phyloP scores from a whole-genome alignment of 1,140 invertebrate species.

The Nephila pilipes region DNA sequence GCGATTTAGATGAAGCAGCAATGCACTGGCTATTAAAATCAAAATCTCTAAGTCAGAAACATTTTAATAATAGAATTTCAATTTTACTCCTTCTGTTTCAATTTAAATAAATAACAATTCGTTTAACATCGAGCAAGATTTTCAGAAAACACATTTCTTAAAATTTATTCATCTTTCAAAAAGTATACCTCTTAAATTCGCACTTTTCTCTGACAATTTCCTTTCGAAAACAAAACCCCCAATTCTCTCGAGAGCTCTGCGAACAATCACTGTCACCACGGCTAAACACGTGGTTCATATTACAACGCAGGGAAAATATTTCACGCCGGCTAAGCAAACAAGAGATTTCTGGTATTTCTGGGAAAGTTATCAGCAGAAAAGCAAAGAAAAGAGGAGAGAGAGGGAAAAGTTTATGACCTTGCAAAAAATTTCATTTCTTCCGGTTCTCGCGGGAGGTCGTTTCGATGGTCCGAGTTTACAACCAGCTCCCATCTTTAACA shows the following conservation, averaged over 20 bases:
- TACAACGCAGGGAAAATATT: not conserved
- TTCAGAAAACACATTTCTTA: no score
- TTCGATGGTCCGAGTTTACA: not conserved
- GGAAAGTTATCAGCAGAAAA: not conserved
- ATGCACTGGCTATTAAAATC: no score
- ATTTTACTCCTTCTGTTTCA: no score
- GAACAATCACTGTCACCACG: not conserved
- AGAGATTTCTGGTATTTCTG: not conserved
- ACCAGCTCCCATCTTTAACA: not conserved
- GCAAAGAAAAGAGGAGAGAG: not conserved
- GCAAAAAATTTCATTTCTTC: constrained; percentile 20
- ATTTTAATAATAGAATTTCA: no score
- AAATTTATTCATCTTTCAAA: not conserved
- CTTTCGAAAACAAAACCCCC: not conserved
- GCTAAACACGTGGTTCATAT: not conserved
- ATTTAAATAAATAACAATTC: no score
- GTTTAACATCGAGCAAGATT: no score
- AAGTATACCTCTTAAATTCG: not conserved
- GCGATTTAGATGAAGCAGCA: no score
- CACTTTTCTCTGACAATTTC: not conserved
- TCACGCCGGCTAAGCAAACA: not conserved
- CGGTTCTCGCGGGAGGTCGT: not conserved
- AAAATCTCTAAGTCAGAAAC: no score
- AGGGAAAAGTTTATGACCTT: not conserved
- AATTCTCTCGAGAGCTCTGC: not conserved